Evolutionary conservation across 2,888 invertebrate species (phyloP).

Genomic region (Protonemura montana): DNA sequence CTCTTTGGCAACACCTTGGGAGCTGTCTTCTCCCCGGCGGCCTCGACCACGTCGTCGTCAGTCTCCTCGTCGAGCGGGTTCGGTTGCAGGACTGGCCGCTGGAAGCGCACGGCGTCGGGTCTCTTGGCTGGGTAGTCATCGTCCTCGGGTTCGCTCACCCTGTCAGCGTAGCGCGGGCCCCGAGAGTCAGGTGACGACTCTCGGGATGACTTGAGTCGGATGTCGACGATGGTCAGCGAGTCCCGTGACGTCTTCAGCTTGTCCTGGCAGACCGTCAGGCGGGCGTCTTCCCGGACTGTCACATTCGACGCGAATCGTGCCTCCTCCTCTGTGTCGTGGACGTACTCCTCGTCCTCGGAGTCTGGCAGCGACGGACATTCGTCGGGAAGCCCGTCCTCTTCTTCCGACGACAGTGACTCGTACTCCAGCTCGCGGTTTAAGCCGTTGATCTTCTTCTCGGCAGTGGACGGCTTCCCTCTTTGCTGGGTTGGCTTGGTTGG

Average conservation of each 20-base stretch:
- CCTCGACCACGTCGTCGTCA: neutral
- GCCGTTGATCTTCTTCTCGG: conserved; percentile 19
- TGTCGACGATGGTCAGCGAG: conserved; percentile 34
- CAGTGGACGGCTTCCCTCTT: neutral
- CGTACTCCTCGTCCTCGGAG: conserved; percentile 45
- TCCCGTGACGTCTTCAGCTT: conserved; percentile 28
- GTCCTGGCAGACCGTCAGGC: conserved; percentile 42
- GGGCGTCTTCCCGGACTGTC: conserved; percentile 42
- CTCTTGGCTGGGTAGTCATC: conserved; percentile 54
- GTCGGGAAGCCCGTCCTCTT: conserved; percentile 51
- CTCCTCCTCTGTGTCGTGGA: conserved; percentile 50
- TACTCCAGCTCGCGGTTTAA: conserved; percentile 1
- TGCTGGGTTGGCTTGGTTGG: conserved; percentile 19
- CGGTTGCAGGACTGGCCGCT: conserved; percentile 46
- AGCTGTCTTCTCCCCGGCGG: conserved; percentile 42
- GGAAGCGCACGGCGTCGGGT: conserved; percentile 42
- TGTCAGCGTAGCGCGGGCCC: conserved; percentile 72
- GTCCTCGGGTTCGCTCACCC: conserved; percentile 78
- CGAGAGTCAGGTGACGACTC: conserved; percentile 74
- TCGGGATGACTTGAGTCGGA: conserved; percentile 68
- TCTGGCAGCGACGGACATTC: conserved; percentile 41
- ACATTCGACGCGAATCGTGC: conserved; percentile 50
- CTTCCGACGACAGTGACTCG: conserved; percentile 46
- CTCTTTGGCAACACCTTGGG: conserved; percentile 33
- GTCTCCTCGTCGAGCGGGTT: conserved; percentile 47